A percentile compares a stretch with the other conserved stretches of the same genome.
phyloP scores from a whole-genome alignment of 2,113 vertebrate genomes.

The Setophaga kirtlandii region DNA sequence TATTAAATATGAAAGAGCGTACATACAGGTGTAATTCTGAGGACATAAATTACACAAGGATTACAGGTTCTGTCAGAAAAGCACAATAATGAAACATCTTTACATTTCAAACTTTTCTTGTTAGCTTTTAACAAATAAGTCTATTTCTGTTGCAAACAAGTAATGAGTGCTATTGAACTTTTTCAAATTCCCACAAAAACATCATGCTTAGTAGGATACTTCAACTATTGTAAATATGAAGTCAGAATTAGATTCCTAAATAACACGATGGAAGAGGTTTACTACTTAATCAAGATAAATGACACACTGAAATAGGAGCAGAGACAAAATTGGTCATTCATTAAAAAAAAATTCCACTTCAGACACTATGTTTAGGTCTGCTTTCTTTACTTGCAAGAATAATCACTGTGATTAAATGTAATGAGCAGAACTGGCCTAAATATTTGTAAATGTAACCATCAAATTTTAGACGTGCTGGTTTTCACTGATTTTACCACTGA shows the following conservation, averaged over 20 bases:
- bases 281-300: conserved; percentile 57
- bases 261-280: conserved; percentile 39
- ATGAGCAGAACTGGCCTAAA: conserved; percentile 15
- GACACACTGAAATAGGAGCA: conserved; percentile 28
- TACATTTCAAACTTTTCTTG: conserved; percentile 56
- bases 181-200: conserved; percentile 53
- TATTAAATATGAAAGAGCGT: conserved; percentile 65
- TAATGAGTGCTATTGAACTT: conserved; percentile 56
- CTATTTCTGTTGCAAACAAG: conserved; percentile 60
- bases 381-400: conserved; percentile 16
- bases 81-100: conserved; percentile 58
- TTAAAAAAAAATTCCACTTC: conserved; percentile 20
- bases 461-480: neutral
- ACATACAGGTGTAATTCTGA: conserved; percentile 52
- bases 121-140: conserved; percentile 58
- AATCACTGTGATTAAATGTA: conserved; percentile 12
- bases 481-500: neutral
- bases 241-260: conserved; percentile 43
- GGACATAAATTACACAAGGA: conserved; percentile 64
- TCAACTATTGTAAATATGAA: conserved; percentile 53
- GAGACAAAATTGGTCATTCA: conserved; percentile 49
- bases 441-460: neutral
- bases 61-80: conserved; percentile 52
- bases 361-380: conserved; percentile 22
- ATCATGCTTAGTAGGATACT: conserved; percentile 53